These are phyloP conservation scores for Taeniopygia guttata DNA, from an alignment of 2,797 vertebrate species.

Conservation along the genomic window DNA sequence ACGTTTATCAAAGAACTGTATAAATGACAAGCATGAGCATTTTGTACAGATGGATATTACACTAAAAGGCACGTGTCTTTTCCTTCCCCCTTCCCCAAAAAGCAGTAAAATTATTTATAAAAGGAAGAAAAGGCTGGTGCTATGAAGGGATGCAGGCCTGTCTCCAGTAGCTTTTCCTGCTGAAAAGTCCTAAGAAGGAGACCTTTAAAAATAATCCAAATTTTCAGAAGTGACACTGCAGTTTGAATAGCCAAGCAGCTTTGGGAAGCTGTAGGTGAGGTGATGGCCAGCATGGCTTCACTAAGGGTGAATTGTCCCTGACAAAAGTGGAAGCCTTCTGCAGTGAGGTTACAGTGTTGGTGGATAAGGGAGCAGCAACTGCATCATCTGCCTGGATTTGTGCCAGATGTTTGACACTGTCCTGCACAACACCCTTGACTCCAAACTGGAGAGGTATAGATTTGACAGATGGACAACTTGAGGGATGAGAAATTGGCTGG, in stretches of 20 bases:
- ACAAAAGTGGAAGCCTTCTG: not conserved
- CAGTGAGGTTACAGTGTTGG: not conserved
- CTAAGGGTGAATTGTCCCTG: accelerated
- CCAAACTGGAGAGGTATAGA: not conserved
- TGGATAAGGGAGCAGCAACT: not conserved
- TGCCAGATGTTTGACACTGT: not conserved
- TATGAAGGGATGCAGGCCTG: accelerated
- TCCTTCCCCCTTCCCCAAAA: not conserved
- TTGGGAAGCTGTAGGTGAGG: not conserved
- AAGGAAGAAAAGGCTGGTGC: not conserved
- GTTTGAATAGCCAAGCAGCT: not conserved
- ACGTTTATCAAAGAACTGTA: not conserved
- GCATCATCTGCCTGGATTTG: not conserved
- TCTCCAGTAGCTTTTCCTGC: not conserved
- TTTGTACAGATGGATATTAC: not conserved
- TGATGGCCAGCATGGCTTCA: not conserved
- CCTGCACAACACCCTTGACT: not conserved
- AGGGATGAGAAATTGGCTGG: not conserved
- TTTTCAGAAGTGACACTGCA: not conserved
- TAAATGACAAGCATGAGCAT: not conserved
- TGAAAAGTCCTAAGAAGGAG: not conserved
- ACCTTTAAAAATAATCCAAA: not conserved
- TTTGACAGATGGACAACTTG: not conserved
- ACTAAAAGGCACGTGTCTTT: not conserved
- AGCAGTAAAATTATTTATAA: not conserved